Base-by-base conservation (phyloP, 35 echinoderm and acorn worm genomes). In the Nesometra sesokonis region DNA sequence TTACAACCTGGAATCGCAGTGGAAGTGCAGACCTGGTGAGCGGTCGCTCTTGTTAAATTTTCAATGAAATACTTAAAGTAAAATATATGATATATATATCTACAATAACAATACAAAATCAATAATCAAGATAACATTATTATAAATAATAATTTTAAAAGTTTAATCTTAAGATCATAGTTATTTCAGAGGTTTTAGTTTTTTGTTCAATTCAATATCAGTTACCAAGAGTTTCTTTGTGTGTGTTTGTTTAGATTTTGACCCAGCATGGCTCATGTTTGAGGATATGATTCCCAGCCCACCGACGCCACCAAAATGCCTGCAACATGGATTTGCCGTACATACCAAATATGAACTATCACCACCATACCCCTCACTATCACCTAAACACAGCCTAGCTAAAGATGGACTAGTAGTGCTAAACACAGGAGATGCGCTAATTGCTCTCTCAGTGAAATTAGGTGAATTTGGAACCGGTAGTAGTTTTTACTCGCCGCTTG, bases 291-390 rank as follows among this genome's bases (percentile, higher is more conserved):
- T 67, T 67, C 83, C 86, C 7, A 81, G 81, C 19, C 37, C 93
- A 78, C 89, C 92, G 3, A 78, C 90, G 32, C 90, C 92, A 77
- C 96, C 96, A 11, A 90, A 85, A 31, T 99, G 96, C 77, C 87
- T 99, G 36, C 83, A 88, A 80, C 96, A 99, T 79, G 87, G 96
- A 77, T 99, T 94, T 84, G 96, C 92, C 15, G 92, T 94, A 8
- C 96, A 99, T 85, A 99, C 96, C 29, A 91, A 93, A 46, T 99
- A 91, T 36, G 96, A 99, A 90, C 90, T 99, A 37, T 89, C 96
- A 21, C 96, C 96, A 29, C 96, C 96, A 83, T 99, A 94, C 47
- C 96, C 96, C 32, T 91, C 89, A 32, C 94, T 99, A 81, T 93
- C 96, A 33, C 96, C 96, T 8, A 99, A 94, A 84, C 92, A 94